These are phyloP conservation scores for Drosophila flavopinicola DNA, from an alignment of 2,888 invertebrate genomes.

Conservation along the genomic window DNA sequence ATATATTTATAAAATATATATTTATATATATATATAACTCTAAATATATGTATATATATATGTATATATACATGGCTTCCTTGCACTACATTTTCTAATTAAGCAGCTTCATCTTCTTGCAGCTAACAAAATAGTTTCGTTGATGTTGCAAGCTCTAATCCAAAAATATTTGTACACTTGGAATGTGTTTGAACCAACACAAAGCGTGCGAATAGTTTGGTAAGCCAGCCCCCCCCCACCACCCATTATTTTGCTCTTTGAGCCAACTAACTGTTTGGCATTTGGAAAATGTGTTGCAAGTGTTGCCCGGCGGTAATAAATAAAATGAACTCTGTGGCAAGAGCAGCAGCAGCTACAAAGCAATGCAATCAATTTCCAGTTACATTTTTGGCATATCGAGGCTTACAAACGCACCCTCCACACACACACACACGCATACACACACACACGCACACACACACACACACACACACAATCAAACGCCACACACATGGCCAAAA, in stretches of 20 bases:
- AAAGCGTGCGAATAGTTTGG: constrained; percentile 74
- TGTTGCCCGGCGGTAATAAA: constrained; percentile 75
- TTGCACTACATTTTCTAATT: background rate
- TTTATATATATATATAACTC: too few relatives aligned
- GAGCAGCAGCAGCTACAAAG: constrained; percentile 62
- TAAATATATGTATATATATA: too few relatives aligned
- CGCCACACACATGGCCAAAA: constrained; percentile 32
- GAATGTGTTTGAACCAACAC: constrained; percentile 75
- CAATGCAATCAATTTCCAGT: constrained; percentile 80
- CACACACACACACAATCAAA: constrained; percentile 3
- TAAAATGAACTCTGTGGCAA: constrained; percentile 60
- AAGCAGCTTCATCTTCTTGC: background rate
- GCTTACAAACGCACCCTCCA: constrained; percentile 26
- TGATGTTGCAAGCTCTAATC: constrained; percentile 1
- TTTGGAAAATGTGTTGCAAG: constrained; percentile 69
- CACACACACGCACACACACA: constrained; percentile 1
- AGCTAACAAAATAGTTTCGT: background rate
- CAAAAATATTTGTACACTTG: constrained; percentile 43
- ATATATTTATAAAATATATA: too few relatives aligned
- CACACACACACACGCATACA: background rate
- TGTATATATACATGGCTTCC: too few relatives aligned
- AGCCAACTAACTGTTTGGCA: constrained; percentile 51
- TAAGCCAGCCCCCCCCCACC: background rate
- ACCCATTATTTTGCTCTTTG: background rate
- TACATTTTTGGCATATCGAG: constrained; percentile 79